Base-by-base conservation (phyloP, 37 sponge, comb jelly and placozoan genomes). In the Spongilla lacustris region DNA sequence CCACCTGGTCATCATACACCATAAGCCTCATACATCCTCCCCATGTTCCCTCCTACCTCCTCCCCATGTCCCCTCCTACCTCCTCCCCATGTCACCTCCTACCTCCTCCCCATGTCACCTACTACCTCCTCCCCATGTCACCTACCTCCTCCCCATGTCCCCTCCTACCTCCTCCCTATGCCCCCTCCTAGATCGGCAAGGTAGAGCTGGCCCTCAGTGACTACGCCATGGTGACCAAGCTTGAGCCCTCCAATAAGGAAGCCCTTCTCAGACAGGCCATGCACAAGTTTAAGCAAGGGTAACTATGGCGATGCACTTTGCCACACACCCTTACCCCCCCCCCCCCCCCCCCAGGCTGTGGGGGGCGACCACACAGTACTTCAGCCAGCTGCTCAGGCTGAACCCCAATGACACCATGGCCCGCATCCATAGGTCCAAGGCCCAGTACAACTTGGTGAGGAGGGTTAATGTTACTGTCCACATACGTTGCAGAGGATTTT, bases 191-290 rank as follows among this genome's bases (percentile, higher is more conserved):
- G 94, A 80, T 49, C 50, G 90, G 92, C 25, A 88, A 93, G 33
- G 69, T 86, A 0, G 77, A 86, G 68, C 29, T 81, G 23, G 94
- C 97, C 23, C 49, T 93, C 19, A 86, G 67, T 75, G 94, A 96
- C 85, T 96, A 96, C 75, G 79, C 94, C 33, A 79, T 36, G 21
- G 92, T 94, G 27, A 82, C 49, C 37, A 66, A 75, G 32, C 88
- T 93, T 78, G 82, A 89, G 33, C 88, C 89, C 24, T 66, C 48
- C 66, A 86, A 89, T 71, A 84, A 76, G n/a, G 85, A 79, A 67
- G 90, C 94, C 14, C 76, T 93, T 0, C 78, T 76, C 35, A 91
- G 92, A 89, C 92, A 89, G 67, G 97, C 88, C 58, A 85, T 84
- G 69, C 85, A 92, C 88, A 83, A 81, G 48, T 92, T 74, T 67